phyloP scores from a whole-genome alignment of 1,140 invertebrate species.

The Drosophila nebulosa region DNA sequence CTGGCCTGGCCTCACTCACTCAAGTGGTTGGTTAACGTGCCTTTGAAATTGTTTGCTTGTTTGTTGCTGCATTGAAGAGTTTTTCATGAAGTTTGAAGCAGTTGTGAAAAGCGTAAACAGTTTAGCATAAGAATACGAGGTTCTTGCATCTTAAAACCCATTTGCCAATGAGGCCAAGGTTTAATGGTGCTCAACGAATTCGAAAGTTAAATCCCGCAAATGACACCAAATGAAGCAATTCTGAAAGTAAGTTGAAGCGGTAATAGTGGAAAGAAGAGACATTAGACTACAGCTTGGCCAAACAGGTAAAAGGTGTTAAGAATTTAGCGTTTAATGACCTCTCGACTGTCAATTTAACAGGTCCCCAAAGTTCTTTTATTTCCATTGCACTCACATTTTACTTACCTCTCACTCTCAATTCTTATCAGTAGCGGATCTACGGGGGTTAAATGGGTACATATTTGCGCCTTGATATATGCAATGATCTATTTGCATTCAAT shows the following conservation, averaged over 20 bases:
- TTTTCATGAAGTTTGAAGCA: slow-evolving; percentile 21
- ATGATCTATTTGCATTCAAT: too few species aligned
- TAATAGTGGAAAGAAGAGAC: too few species aligned
- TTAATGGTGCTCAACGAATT: too few species aligned
- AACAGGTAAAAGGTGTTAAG: neutral
- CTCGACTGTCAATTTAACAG: neutral
- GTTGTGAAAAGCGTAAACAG: slow-evolving; percentile 51
- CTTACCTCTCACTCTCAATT: slow-evolving; percentile 22
- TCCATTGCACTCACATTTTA: neutral
- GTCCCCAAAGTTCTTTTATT: neutral
- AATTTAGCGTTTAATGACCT: neutral
- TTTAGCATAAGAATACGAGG: too few species aligned
- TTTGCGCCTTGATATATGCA: too few species aligned
- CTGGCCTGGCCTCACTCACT: too few species aligned
- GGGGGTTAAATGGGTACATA: too few species aligned
- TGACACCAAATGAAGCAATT: too few species aligned
- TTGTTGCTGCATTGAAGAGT: slow-evolving; percentile 26
- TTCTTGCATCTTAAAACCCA: neutral
- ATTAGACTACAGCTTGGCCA: neutral
- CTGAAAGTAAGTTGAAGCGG: too few species aligned
- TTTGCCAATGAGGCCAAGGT: too few species aligned
- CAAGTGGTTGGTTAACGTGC: slow-evolving; percentile 47
- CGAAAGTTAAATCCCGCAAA: too few species aligned
- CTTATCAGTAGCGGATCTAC: too few species aligned
- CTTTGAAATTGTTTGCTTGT: slow-evolving; percentile 54